Evolutionary conservation across 2,797 vertebrate genomes (phyloP).

Genomic region (Chelmon rostratus): DNA sequence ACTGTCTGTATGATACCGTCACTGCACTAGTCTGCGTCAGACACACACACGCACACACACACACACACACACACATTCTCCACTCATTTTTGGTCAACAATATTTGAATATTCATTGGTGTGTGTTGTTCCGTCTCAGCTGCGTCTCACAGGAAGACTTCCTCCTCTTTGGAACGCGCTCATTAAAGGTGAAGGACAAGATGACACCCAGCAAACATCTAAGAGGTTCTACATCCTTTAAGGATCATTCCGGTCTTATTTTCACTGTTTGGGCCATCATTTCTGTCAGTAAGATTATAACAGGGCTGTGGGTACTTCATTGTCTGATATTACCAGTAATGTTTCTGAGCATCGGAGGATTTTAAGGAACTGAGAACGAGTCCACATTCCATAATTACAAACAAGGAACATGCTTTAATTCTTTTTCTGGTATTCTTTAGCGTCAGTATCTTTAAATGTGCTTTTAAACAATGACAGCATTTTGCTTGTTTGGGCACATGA

Average conservation of each 20-base stretch:
- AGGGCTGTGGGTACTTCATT: background rate
- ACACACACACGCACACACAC: too few species aligned
- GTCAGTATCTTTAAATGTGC: background rate
- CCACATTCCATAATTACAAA: too few species aligned
- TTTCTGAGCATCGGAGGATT: too few species aligned
- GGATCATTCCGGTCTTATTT: background rate
- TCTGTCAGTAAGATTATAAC: too few species aligned
- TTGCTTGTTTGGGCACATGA: background rate
- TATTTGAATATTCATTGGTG: background rate
- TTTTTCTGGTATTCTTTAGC: background rate
- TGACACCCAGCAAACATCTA: background rate
- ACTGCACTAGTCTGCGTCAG: background rate
- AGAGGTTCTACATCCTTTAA: background rate
- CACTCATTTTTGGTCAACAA: background rate
- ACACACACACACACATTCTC: too few species aligned
- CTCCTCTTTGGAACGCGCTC: background rate
- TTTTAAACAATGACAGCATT: background rate
- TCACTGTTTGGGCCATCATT: background rate
- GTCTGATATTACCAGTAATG: background rate
- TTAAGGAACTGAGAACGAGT: background rate
- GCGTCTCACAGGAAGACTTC: background rate
- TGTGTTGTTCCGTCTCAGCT: background rate
- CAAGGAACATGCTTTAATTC: background rate
- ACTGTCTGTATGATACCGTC: slow-evolving; percentile 10
- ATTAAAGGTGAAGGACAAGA: background rate